Base-by-base conservation (phyloP, 2,797 vertebrate species). In the Pogonophryne albipinna region DNA sequence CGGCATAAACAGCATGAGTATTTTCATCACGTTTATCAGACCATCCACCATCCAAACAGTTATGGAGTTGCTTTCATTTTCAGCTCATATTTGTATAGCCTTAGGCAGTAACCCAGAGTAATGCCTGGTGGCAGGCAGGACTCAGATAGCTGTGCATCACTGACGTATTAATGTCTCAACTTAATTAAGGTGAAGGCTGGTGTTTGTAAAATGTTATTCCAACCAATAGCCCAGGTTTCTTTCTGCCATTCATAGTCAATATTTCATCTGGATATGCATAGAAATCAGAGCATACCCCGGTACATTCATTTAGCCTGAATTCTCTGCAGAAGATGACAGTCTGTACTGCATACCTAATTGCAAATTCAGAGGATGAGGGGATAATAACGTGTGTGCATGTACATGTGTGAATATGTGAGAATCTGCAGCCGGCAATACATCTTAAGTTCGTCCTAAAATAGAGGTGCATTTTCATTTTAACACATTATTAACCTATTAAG, bases 61-160 rank as follows among this genome's bases (percentile, higher is more conserved):
- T 87, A 85, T 78, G 80, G 86, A 88, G 90, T 85, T 88, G 80
- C 91, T 90, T 92, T 91, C 88, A 90, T 92, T 93, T 91, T 90
- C 85, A 68, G 80, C 87, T 90, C 84, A 84, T 89, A 89, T 91
- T 92, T 92, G 92, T 91, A 87, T 53, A 58, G 90, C 92, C 89
- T 71, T 15, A 80, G 93, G 93, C 93, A 77, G 83, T 83, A 84
- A 86, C 80, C 86, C 79, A 63, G 80, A 83, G 86, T 85, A 87
- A 90, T 91, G 91, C 89, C 86, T 85, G 71, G 84, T 89, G 88
- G 90, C 88, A 89, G 87, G 74, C 76, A 87, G 82, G 83, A 78
- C 89, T 88, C 85, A 86, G 74, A 88, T 83, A 82, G 81, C 74
- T 84, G 84, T 91, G 89, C 89, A 89, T 90, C 91, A 86, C 85